These are phyloP conservation scores for Cinclus cinclus DNA, from an alignment of 2,113 vertebrate species.

Conservation along the genomic window DNA sequence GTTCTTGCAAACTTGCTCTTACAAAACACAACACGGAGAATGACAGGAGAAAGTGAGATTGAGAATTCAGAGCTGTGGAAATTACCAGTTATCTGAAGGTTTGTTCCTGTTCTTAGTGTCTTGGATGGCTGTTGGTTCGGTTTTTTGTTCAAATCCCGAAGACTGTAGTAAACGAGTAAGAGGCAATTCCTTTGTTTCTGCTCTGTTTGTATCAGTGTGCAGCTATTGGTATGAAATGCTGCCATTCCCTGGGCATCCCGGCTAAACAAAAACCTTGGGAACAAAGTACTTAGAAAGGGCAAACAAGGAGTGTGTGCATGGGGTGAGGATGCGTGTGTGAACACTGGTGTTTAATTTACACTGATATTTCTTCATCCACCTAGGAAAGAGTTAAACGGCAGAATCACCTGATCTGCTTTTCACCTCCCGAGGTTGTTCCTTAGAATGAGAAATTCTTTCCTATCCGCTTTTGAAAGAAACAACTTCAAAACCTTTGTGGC, in stretches of 20 bases:
- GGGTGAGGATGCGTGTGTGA: background rate
- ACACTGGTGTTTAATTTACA: background rate
- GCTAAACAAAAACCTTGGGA: background rate
- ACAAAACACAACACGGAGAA: background rate
- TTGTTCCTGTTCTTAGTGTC: background rate
- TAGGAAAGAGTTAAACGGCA: background rate
- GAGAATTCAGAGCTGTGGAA: background rate
- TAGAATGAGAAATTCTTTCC: background rate
- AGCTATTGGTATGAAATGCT: background rate
- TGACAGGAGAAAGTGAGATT: background rate
- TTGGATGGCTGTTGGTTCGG: background rate
- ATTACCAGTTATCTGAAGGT: background rate
- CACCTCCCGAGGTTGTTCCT: background rate
- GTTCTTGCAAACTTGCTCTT: background rate
- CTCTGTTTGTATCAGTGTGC: background rate
- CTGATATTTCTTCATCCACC: background rate
- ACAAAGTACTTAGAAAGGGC: background rate
- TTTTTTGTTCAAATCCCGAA: background rate
- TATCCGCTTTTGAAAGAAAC: background rate
- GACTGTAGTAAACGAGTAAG: background rate
- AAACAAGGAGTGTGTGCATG: background rate
- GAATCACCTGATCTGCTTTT: background rate
- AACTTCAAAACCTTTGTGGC: background rate
- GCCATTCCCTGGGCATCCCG: background rate
- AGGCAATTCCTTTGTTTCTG: background rate